Percentiles rank a stretch among this genome's conserved stretches.
phyloP scores from a whole-genome alignment of 2,797 vertebrate genomes.

The Dipus sagitta region DNA sequence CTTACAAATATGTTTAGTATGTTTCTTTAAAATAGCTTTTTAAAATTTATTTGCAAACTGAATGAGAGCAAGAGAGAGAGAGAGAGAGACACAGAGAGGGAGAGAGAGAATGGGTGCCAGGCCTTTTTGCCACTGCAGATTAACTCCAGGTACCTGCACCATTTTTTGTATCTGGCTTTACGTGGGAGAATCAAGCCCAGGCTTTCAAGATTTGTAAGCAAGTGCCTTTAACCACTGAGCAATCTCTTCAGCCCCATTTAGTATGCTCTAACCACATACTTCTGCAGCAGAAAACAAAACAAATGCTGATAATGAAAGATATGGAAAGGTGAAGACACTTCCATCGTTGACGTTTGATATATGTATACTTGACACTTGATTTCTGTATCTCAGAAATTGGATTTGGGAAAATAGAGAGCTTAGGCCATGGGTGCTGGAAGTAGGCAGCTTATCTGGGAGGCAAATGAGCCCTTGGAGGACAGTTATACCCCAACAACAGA shows the following conservation, averaged over 20 bases:
- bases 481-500: conserved; percentile 42
- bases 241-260: neutral
- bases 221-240: too few species aligned
- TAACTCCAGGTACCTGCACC: too few species aligned
- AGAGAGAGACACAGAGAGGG: too few species aligned
- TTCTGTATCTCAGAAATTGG: conserved; percentile 11
- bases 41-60: too few species aligned
- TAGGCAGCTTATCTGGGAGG: conserved; percentile 4
- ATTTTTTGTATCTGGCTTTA: too few species aligned
- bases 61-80: too few species aligned
- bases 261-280: neutral
- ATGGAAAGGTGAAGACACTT: neutral
- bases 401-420: neutral
- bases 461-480: conserved; percentile 52
- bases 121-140: too few species aligned
- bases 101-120: too few species aligned
- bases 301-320: neutral
- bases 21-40: too few species aligned
- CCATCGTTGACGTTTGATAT: neutral
- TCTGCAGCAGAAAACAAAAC: neutral
- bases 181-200: too few species aligned
- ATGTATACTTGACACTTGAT: neutral
- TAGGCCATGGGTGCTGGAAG: neutral
- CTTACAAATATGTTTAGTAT: neutral
- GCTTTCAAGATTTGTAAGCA: too few species aligned